Percentiles rank a stretch among this genome's conserved stretches.
Evolutionary conservation across 2,797 vertebrate genomes (phyloP).

Genomic region (Gymnothorax reevesii): DNA sequence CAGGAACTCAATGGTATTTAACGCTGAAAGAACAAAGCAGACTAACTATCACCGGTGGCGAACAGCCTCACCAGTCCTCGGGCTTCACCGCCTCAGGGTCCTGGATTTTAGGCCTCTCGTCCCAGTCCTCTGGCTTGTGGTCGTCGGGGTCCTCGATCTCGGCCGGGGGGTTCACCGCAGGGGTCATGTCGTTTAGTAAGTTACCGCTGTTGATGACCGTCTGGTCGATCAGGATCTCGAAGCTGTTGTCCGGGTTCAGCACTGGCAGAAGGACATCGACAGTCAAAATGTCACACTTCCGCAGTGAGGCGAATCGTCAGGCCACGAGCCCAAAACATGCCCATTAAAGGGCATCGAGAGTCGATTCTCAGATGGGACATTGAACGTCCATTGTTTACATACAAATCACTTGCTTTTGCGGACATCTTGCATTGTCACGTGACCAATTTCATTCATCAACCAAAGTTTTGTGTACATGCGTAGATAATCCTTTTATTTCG

Average conservation of each 20-base stretch:
- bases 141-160: constrained; percentile 97
- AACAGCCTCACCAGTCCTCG: constrained; percentile 85
- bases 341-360: too few relatives aligned
- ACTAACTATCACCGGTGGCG: background rate
- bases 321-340: too few relatives aligned
- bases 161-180: constrained; percentile 85
- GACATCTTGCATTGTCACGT: too few relatives aligned
- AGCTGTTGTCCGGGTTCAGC: constrained; percentile 93
- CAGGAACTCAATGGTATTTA: background rate
- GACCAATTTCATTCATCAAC: too few relatives aligned
- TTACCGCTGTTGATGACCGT: constrained; percentile 91
- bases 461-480: too few relatives aligned
- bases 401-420: too few relatives aligned
- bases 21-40: background rate
- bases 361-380: too few relatives aligned
- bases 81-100: constrained; percentile 92
- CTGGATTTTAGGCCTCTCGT: constrained; percentile 94
- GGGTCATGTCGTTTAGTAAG: constrained; percentile 88
- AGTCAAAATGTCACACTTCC: background rate
- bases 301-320: background rate
- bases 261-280: constrained; percentile 67
- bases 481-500: too few relatives aligned
- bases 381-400: too few relatives aligned
- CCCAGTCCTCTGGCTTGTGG: constrained; percentile 96
- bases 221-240: constrained; percentile 92